A percentile compares a stretch with the other conserved stretches of the same genome.
Evolutionary conservation across 2,888 invertebrate genomes (phyloP).

Genomic region (Apamea monoglypha): DNA sequence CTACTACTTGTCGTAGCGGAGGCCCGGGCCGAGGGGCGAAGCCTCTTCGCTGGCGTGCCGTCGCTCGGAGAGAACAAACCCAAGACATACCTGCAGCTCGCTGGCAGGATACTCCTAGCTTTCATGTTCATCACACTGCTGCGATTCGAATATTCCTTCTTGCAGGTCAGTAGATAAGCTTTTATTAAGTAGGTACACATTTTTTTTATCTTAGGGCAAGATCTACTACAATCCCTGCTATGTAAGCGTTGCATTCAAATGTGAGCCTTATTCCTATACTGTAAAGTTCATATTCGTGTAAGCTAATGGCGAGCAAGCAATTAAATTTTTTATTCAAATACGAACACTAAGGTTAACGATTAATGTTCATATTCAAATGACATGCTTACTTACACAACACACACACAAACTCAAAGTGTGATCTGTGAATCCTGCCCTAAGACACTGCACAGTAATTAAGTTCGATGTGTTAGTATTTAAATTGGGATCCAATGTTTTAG

Average conservation of each 20-base stretch:
- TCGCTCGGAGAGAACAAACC: slow-evolving; percentile 98
- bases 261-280: no score
- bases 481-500: not conserved
- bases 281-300: not conserved
- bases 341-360: not conserved
- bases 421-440: not conserved
- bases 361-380: not conserved
- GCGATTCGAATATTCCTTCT: slow-evolving; percentile 97
- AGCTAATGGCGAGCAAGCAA: not conserved
- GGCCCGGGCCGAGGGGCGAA: slow-evolving; percentile 97
- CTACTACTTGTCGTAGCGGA: slow-evolving; percentile 98
- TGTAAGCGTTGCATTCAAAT: not conserved
- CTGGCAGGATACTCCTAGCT: slow-evolving; percentile 98
- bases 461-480: not conserved
- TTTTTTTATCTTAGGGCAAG: not conserved
- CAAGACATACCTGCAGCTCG: slow-evolving; percentile 98
- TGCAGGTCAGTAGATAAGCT: slow-evolving; percentile 91
- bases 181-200: not conserved
- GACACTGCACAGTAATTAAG: not conserved
- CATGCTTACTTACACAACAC: not conserved
- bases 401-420: not conserved
- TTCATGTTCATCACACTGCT: slow-evolving; percentile 99
- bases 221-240: not conserved
- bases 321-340: not conserved
- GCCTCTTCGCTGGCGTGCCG: slow-evolving; percentile 98